Percentiles rank a stretch among this genome's conserved stretches.
phyloP scores from a whole-genome alignment of 1,140 invertebrate genomes.

The Oedothorax gibbosus region DNA sequence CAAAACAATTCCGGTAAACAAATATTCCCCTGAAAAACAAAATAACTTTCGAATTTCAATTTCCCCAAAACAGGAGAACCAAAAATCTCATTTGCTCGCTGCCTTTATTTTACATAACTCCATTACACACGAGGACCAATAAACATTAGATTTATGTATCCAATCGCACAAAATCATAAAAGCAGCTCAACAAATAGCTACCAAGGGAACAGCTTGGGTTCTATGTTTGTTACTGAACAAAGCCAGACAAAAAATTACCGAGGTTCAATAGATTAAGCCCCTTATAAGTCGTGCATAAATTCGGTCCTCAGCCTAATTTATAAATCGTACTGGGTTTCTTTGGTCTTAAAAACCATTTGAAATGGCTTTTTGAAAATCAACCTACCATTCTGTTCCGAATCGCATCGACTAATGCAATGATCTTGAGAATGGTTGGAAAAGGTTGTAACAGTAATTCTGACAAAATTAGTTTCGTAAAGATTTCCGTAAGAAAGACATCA shows the following conservation, averaged over 20 bases:
- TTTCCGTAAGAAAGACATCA: too few species aligned
- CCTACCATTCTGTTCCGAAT: neutral
- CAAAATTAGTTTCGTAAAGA: too few species aligned
- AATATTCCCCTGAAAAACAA: too few species aligned
- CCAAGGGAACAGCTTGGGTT: neutral
- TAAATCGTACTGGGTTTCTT: slow-evolving; percentile 3
- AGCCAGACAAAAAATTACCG: neutral
- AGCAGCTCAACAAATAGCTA: neutral
- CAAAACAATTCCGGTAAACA: too few species aligned
- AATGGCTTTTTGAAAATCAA: slow-evolving; percentile 48
- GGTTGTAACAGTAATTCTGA: too few species aligned
- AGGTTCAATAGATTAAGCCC: slow-evolving; percentile 27
- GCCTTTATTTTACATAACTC: too few species aligned
- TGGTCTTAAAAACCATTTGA: neutral
- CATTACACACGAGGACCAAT: neutral
- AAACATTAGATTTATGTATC: slow-evolving; percentile 27
- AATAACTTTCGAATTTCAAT: too few species aligned
- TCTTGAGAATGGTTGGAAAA: too few species aligned
- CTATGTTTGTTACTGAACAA: neutral
- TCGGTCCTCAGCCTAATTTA: slow-evolving; percentile 13
- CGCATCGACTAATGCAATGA: slow-evolving; percentile 45
- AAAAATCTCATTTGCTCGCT: too few species aligned
- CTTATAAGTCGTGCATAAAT: slow-evolving; percentile 16
- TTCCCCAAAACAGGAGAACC: too few species aligned
- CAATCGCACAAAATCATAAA: slow-evolving; percentile 6